These are phyloP conservation scores for Carlito syrichta DNA, from an alignment of 2,113 vertebrate genomes.

Conservation along the genomic window DNA sequence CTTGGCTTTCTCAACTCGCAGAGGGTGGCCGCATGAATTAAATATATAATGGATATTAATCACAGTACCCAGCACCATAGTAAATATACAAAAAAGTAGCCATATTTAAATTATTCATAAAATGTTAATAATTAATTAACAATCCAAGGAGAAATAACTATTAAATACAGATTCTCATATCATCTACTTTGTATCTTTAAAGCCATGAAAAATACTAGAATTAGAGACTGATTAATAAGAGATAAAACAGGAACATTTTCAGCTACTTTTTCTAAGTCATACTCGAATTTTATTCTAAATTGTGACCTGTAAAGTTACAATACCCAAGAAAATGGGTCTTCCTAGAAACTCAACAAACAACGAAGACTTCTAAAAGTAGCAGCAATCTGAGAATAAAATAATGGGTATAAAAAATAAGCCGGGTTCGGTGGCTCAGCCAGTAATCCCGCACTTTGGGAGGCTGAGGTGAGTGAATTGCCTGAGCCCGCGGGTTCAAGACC, in stretches of 20 bases:
- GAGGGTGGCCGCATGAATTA: neutral
- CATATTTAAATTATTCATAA: neutral
- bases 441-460: no score
- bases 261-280: neutral
- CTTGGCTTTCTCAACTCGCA: neutral
- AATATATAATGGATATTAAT: neutral
- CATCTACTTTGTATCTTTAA: neutral
- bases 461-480: no score
- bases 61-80: neutral
- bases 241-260: neutral
- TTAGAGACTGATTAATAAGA: neutral
- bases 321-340: neutral
- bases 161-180: neutral
- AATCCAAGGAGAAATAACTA: neutral
- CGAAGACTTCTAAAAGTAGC: neutral
- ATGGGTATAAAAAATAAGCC: no score
- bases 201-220: neutral
- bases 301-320: neutral
- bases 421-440: no score
- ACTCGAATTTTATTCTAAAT: conserved; percentile 6
- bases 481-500: no score
- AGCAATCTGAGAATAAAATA: no score
- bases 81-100: neutral
- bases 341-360: neutral
- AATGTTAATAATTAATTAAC: neutral